Evolutionary conservation across 2,113 vertebrate genomes (phyloP), one percentile per base, ranked within the genome.

Genomic region (Athene cunicularia): DNA sequence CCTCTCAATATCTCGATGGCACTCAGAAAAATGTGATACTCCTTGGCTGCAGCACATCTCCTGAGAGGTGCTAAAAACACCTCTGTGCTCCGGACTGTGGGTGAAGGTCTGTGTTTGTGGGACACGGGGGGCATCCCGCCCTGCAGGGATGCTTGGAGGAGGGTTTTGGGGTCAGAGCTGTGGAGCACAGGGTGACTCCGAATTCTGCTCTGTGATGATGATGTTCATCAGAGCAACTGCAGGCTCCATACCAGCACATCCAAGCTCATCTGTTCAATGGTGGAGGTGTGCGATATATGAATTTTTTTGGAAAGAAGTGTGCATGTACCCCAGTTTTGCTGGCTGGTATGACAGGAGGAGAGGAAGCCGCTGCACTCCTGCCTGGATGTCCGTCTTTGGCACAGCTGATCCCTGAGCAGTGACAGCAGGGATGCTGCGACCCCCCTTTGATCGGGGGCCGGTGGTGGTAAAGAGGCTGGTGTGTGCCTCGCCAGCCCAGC

Each of bases 341-440:
- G 63, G 27, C 30, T 86, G 17, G 14, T 62, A 21, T 27, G 68
- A 68, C 56, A 15, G 23, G 10, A 56, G 59, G 11, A 45, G 55
- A 22, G 10, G 30, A 21, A 62, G 6, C 14, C 2, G 2, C 26
- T 67, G 7, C 43, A 1, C 21, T 63, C 33, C 39, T 53, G 11
- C 58, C 33, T 1, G 3, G 3, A 41, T 45, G 24, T 67, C 30
- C 41, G 17, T 66, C 24, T 66, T 23, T 32, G 7, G 4, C 33
- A 17, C 1, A 0, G 8, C 15, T 26, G 28, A 8, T 39, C 17
- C 24, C 26, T 0, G 0, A 32, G 35, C 2, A 4, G 21, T 0
- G 2, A 24, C 9, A 20, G 13, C 27, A 37, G 0, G 8, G 68
- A 37, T 50, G n/a, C 33, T 87, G 15, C 2, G 6, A 22, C 12